Base-by-base conservation (phyloP, 2,797 vertebrate species). In the Spondyliosoma cantharus region DNA sequence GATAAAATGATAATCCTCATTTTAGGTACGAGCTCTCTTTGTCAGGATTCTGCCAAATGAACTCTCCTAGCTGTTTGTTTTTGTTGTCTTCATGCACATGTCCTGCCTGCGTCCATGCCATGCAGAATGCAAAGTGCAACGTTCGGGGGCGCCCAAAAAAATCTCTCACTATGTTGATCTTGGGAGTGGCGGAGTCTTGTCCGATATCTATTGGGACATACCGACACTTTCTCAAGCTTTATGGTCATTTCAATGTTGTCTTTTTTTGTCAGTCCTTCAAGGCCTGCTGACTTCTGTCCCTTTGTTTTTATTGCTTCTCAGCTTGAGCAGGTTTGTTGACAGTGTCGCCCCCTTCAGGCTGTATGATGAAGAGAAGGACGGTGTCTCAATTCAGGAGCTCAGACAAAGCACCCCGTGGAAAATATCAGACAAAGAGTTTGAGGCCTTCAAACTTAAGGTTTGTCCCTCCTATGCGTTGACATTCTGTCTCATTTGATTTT, bases 361-460 rank as follows among this genome's bases (percentile, higher is more conserved):
- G 11, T 54, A 66, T 0, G 92, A 94, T 25, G 91, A 85, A 70
- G 88, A 93, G 74, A 90, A 92, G 70, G 85, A 80, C 5, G 81
- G 80, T 0, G 22, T 57, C 19, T 74, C 81, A 0, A 42, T 65
- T 3, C 64, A 89, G 42, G 86, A 89, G 11, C 72, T 89, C 56
- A 92, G 78, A 58, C 80, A 84, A 13, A 84, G 74, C 0, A 72
- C 83, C 0, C 90, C 93, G 0, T 94, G 93, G 93, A 91, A 91
- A 56, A 86, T 95, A 81, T 93, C 90, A 7, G 91, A 95, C 53
- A 94, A 93, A 72, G 92, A 95, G 59, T 89, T 96, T 74, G 87
- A 94, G 43, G 88, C 88, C 48, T 92, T 95, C 65, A 91, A 59
- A 70, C 73, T 83, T 12, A 95, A 95, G 93, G 95, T 95, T 67